phyloP scores from a whole-genome alignment of 2,888 invertebrate genomes.

The Nomada fucata region DNA sequence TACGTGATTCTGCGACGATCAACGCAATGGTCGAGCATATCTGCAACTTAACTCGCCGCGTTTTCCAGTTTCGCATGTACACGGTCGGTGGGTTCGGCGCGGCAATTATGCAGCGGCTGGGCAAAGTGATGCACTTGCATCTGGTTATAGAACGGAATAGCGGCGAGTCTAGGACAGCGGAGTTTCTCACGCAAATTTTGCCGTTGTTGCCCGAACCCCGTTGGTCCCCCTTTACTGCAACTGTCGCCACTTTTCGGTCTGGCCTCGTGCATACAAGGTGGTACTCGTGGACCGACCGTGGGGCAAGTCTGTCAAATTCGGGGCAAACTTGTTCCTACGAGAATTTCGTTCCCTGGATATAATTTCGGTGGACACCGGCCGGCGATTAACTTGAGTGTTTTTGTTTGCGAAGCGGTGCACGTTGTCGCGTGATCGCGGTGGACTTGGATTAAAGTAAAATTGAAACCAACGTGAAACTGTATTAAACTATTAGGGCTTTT shows the following conservation, averaged over 20 bases:
- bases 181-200: slow-evolving; percentile 44
- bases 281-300: slow-evolving; percentile 4
- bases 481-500: not conserved
- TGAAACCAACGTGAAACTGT: not conserved
- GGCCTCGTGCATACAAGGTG: slow-evolving; percentile 15
- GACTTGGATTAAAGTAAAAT: too few relatives aligned
- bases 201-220: not conserved
- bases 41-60: slow-evolving; percentile 39
- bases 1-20: slow-evolving; percentile 9
- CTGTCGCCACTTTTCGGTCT: slow-evolving; percentile 23
- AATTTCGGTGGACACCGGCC: not conserved
- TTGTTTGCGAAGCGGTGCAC: not conserved
- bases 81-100: slow-evolving; percentile 37
- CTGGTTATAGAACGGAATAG: slow-evolving; percentile 54
- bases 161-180: slow-evolving; percentile 24
- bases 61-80: slow-evolving; percentile 34
- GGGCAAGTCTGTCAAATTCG: slow-evolving; percentile 30
- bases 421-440: too few relatives aligned
- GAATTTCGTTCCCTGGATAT: slow-evolving; percentile 3
- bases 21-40: slow-evolving; percentile 9
- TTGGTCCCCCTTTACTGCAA: not conserved
- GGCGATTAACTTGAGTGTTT: not conserved
- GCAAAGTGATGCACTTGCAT: slow-evolving; percentile 65
- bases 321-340: slow-evolving; percentile 3
- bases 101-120: slow-evolving; percentile 68